Percentiles rank a stretch among this genome's conserved stretches.
Conservation (phyloP, 2,113 vertebrate species). For the Siphamia tubifer region DNA sequence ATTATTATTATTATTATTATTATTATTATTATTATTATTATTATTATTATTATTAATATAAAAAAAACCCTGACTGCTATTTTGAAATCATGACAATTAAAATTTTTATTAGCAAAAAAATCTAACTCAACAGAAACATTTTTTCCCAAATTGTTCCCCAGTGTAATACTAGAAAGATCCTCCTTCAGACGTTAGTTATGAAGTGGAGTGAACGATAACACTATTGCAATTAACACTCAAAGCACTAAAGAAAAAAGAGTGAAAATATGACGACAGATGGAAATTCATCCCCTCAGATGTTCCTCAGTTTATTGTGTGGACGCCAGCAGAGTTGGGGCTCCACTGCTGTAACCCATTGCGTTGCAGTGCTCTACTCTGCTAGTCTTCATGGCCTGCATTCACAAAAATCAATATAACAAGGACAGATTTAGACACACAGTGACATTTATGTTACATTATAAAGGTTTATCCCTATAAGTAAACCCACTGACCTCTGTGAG, state of each 20-base stretch:
- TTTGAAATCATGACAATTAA: too few relatives aligned
- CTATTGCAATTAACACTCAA: background rate
- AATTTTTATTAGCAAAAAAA: too few relatives aligned
- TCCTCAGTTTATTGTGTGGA: too few relatives aligned
- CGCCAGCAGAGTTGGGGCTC: constrained; percentile 62
- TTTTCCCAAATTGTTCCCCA: too few relatives aligned
- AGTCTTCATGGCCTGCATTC: constrained; percentile 58
- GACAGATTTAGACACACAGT: background rate
- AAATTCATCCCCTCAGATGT: constrained; percentile 19
- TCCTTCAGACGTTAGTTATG: background rate
- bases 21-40: too few relatives aligned
- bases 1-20: too few relatives aligned
- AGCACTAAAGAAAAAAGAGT: background rate
- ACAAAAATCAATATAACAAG: background rate
- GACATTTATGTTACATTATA: background rate
- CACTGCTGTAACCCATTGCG: constrained; percentile 59
- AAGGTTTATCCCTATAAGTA: background rate
- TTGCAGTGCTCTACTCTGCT: constrained; percentile 62
- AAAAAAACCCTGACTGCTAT: too few relatives aligned
- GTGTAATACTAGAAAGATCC: background rate
- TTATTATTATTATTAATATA: too few relatives aligned
- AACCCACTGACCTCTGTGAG: constrained; percentile 66
- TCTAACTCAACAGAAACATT: too few relatives aligned
- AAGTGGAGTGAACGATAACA: background rate
- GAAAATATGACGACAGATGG: background rate